Percentiles rank a stretch among this genome's conserved stretches.
Conservation (phyloP, 2,113 vertebrate species). For the Bothrops jararaca region DNA sequence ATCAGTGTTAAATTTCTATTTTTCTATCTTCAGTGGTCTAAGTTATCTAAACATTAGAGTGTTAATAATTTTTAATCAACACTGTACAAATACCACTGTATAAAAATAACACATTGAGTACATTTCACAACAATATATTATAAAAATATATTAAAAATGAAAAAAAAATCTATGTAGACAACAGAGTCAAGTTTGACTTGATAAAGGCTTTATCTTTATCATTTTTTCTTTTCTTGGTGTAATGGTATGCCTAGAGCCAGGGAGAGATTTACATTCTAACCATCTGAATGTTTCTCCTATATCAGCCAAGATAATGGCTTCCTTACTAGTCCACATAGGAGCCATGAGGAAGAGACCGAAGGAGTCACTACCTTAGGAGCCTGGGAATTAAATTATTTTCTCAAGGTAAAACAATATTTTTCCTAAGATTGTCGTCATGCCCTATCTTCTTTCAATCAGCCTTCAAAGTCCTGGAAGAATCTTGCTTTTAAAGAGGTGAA, state of each 20-base stretch:
- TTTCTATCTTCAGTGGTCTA: neutral
- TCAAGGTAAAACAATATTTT: neutral
- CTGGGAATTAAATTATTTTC: neutral
- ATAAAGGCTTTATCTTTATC: neutral
- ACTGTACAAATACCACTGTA: neutral
- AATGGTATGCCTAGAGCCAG: neutral
- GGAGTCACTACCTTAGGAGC: neutral
- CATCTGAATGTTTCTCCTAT: neutral
- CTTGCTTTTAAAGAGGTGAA: neutral
- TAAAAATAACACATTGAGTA: neutral
- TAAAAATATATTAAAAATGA: neutral
- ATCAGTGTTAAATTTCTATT: neutral
- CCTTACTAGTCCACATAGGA: neutral
- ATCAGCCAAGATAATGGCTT: neutral
- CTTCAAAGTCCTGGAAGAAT: neutral
- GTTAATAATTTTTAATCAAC: neutral
- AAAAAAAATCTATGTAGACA: neutral
- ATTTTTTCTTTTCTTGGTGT: neutral
- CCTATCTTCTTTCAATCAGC: neutral
- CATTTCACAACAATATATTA: neutral
- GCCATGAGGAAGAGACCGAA: neutral
- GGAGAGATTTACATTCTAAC: neutral
- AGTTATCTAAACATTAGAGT: neutral
- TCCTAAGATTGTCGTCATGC: neutral
- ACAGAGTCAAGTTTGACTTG: neutral